Evolutionary conservation across 2,888 invertebrate species (phyloP).

Genomic region (Patella caerulea): DNA sequence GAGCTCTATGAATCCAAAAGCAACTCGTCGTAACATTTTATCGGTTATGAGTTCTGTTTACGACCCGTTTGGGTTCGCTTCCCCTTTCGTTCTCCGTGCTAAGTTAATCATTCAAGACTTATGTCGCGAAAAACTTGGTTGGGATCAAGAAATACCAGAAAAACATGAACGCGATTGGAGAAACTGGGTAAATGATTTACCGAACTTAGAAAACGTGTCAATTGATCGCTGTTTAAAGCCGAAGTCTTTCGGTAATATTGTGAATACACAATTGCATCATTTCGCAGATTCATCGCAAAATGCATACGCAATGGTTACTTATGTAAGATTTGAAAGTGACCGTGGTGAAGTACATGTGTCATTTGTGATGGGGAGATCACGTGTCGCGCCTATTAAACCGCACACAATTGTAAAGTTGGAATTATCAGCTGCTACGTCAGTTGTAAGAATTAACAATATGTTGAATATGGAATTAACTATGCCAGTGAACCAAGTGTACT

Average conservation of each 20-base stretch:
- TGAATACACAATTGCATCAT: constrained; percentile 12
- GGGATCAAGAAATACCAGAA: constrained; percentile 9
- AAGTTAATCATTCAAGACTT: constrained; percentile 13
- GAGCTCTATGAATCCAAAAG: not conserved
- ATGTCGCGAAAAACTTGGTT: not conserved
- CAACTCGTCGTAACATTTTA: constrained; percentile 11
- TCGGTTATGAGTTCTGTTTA: constrained; percentile 9
- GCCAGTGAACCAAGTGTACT: constrained; percentile 23
- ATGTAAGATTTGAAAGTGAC: constrained; percentile 5
- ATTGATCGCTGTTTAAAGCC: not conserved
- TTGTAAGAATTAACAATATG: constrained; percentile 34
- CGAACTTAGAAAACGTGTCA: not conserved
- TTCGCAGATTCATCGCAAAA: constrained; percentile 12
- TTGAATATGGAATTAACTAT: constrained; percentile 31
- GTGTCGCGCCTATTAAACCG: constrained; percentile 34
- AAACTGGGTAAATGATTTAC: constrained; percentile 16
- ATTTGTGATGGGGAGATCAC: constrained; percentile 26
- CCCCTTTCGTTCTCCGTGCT: not conserved
- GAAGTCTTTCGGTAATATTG: not conserved
- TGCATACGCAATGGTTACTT: not conserved
- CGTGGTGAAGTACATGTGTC: constrained; percentile 14
- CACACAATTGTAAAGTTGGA: constrained; percentile 39
- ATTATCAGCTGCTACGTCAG: constrained; percentile 37
- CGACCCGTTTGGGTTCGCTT: constrained; percentile 9
- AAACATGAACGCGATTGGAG: constrained; percentile 3